Evolutionary conservation across 1,140 invertebrate species (phyloP).

Genomic region (Octopus sinensis): DNA sequence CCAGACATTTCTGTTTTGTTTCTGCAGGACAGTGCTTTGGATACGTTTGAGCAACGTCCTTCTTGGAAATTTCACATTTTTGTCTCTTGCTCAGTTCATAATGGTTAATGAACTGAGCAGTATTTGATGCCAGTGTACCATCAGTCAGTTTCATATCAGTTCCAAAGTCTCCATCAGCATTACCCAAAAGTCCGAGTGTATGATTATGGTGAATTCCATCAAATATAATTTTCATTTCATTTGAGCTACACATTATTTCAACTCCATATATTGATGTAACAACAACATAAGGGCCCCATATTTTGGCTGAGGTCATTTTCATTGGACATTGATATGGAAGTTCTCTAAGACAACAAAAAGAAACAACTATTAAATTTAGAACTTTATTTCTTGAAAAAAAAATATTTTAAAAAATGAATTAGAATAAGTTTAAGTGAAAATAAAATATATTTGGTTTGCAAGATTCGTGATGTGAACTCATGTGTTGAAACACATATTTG

Average conservation of each 20-base stretch:
- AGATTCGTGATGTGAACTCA: too few species aligned
- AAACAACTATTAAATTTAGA: not conserved
- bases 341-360: not conserved
- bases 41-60: too few species aligned
- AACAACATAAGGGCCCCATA: not conserved
- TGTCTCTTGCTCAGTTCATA: not conserved
- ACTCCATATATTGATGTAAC: not conserved
- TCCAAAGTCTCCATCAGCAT: not conserved
- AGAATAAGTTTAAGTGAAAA: too few species aligned
- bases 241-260: not conserved
- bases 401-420: too few species aligned
- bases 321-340: constrained; percentile 8
- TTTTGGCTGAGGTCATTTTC: not conserved
- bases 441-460: too few species aligned
- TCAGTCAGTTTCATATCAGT: not conserved
- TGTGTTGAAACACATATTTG: too few species aligned
- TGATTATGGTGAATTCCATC: not conserved
- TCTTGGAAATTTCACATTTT: not conserved
- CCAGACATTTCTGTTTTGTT: not conserved
- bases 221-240: not conserved
- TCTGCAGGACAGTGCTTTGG: not conserved
- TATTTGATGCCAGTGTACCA: not conserved
- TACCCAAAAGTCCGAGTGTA: not conserved
- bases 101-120: not conserved
- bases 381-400: too few species aligned